Conservation (phyloP, 2,888 invertebrate genomes). For the Idaea straminata region DNA sequence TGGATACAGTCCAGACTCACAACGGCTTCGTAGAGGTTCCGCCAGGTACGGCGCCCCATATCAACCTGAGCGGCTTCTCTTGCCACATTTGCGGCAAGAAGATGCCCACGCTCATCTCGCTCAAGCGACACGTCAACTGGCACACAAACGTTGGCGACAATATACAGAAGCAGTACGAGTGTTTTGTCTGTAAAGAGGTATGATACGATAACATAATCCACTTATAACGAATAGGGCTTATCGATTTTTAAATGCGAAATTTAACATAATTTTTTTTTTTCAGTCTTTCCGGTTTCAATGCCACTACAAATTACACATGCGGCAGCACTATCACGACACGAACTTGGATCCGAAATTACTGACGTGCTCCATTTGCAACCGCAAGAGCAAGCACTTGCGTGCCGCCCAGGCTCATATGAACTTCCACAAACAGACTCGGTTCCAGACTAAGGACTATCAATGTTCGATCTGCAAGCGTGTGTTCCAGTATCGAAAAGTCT, state of each 20-base stretch:
- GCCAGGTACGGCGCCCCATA: conserved; percentile 33
- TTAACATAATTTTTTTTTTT: conserved; percentile 23
- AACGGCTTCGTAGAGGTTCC: conserved; percentile 71
- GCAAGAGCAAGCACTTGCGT: conserved; percentile 69
- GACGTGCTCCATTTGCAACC: conserved; percentile 67
- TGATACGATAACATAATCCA: conserved; percentile 15
- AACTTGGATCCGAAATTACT: conserved; percentile 63
- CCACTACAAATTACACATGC: conserved; percentile 73
- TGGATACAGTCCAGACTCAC: conserved; percentile 73
- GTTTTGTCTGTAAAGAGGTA: conserved; percentile 72
- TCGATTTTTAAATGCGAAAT: conserved; percentile 5
- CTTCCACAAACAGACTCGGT: conserved; percentile 73
- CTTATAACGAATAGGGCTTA: neutral
- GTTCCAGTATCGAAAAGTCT: conserved; percentile 67
- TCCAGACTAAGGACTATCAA: conserved; percentile 71
- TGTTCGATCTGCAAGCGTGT: conserved; percentile 72
- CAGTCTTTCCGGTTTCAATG: conserved; percentile 70
- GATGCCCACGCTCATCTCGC: conserved; percentile 65
- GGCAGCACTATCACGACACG: conserved; percentile 63
- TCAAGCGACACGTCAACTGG: conserved; percentile 73
- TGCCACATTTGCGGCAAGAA: conserved; percentile 71
- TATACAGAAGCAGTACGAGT: conserved; percentile 60
- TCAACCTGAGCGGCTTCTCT: conserved; percentile 61
- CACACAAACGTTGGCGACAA: conserved; percentile 65
- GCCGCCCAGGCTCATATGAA: conserved; percentile 72